These are phyloP conservation scores for Spea multiplicata DNA, from an alignment of 2,113 vertebrate genomes.

Conservation along the genomic window DNA sequence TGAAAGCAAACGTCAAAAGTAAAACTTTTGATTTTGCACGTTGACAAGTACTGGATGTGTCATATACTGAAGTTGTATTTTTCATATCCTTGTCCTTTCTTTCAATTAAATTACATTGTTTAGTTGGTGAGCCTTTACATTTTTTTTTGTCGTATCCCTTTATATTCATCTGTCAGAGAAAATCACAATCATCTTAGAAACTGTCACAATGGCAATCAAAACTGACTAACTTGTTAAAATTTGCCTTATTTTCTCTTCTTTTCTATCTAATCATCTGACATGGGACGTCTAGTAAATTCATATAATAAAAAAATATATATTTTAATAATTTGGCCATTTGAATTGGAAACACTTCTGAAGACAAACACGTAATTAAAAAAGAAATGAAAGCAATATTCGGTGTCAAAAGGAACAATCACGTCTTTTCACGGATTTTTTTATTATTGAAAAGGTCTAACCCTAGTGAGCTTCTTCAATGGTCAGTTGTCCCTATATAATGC, in stretches of 20 bases:
- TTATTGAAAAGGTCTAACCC: too few relatives aligned
- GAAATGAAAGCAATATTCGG: too few relatives aligned
- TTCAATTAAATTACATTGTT: slow-evolving; percentile 48
- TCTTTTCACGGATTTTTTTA: too few relatives aligned
- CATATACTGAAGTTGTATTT: slow-evolving; percentile 39
- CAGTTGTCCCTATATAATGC: too few relatives aligned
- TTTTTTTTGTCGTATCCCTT: slow-evolving; percentile 38
- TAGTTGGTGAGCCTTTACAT: slow-evolving; percentile 36
- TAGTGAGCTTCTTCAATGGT: too few relatives aligned
- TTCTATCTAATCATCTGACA: slow-evolving; percentile 24
- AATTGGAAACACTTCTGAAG: not conserved
- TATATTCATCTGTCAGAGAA: slow-evolving; percentile 44
- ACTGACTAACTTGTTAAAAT: slow-evolving; percentile 36
- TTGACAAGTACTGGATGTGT: slow-evolving; percentile 37
- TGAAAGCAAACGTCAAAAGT: slow-evolving; percentile 33
- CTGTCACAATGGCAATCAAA: slow-evolving; percentile 48
- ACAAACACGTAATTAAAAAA: too few relatives aligned
- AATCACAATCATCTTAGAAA: slow-evolving; percentile 42
- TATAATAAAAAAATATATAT: not conserved
- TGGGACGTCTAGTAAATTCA: slow-evolving; percentile 15
- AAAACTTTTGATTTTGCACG: slow-evolving; percentile 20
- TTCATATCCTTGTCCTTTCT: slow-evolving; percentile 43
- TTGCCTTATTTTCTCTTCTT: slow-evolving; percentile 25
- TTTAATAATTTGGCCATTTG: not conserved
- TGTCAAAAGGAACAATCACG: too few relatives aligned